Percentiles rank a stretch among this genome's conserved stretches.
Evolutionary conservation across 1,140 invertebrate genomes (phyloP).

Genomic region (Vanessa tameamea): DNA sequence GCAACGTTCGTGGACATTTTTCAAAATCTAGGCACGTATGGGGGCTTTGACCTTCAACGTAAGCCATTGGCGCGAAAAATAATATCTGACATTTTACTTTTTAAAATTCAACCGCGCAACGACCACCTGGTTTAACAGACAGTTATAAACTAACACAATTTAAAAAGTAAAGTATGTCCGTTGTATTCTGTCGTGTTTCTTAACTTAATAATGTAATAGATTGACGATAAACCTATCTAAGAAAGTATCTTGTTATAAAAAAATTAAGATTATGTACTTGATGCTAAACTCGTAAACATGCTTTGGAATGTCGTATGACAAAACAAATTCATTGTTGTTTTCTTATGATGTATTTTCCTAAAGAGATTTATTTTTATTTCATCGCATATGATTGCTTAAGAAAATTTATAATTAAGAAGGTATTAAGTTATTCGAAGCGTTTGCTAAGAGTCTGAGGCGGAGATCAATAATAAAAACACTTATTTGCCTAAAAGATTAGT

Average conservation of each 20-base stretch:
- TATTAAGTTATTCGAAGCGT: no score
- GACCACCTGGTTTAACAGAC: slow-evolving; percentile 29
- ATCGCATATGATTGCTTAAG: no score
- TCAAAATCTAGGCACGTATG: slow-evolving; percentile 36
- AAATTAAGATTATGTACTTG: not conserved
- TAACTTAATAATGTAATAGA: slow-evolving; percentile 25
- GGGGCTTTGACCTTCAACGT: slow-evolving; percentile 33
- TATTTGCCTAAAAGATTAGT: no score
- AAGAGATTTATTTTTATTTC: no score
- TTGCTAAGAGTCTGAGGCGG: no score
- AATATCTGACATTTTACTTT: slow-evolving; percentile 20
- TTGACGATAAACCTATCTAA: slow-evolving; percentile 29
- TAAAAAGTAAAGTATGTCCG: slow-evolving; percentile 3
- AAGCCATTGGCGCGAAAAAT: slow-evolving; percentile 38
- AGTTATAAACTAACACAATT: slow-evolving; percentile 23
- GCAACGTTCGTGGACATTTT: slow-evolving; percentile 35
- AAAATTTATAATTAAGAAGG: no score
- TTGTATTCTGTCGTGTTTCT: slow-evolving; percentile 19
- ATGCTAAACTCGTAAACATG: not conserved
- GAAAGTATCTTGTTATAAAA: slow-evolving; percentile 25
- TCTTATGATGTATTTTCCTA: no score
- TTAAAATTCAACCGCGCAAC: slow-evolving; percentile 24
- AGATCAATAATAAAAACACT: no score
- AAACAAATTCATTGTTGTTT: not conserved
- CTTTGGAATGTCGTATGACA: not conserved